Conservation (phyloP, 2,888 invertebrate species). For the Meteorus colon region DNA sequence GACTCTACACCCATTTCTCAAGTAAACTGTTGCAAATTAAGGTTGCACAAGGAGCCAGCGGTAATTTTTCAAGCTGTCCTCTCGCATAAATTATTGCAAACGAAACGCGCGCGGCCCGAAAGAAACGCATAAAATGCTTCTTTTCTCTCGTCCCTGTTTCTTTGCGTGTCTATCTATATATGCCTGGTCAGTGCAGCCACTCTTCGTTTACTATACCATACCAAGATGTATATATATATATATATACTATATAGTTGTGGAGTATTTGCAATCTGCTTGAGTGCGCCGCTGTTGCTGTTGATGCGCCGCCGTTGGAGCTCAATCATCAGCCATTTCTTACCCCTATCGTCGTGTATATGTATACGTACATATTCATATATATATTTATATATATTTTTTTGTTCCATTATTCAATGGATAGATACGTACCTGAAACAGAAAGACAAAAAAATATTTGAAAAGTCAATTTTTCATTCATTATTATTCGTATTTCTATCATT, state of each 20-base stretch:
- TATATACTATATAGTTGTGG: background rate
- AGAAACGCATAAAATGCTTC: slow-evolving; percentile 67
- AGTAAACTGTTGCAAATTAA: slow-evolving; percentile 72
- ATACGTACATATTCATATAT: slow-evolving; percentile 19
- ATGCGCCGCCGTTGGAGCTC: slow-evolving; percentile 11
- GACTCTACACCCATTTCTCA: slow-evolving; percentile 64
- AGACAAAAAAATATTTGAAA: slow-evolving; percentile 44
- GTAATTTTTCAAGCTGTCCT: slow-evolving; percentile 71
- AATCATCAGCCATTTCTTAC: slow-evolving; percentile 27
- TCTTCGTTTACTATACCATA: slow-evolving; percentile 34
- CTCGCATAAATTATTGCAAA: slow-evolving; percentile 70
- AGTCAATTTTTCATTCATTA: slow-evolving; percentile 23
- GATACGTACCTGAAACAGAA: slow-evolving; percentile 68
- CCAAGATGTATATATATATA: background rate
- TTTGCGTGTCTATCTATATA: slow-evolving; percentile 37
- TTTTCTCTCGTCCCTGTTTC: slow-evolving; percentile 47
- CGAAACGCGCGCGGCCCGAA: slow-evolving; percentile 66
- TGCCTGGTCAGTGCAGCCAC: slow-evolving; percentile 38
- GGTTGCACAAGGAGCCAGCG: slow-evolving; percentile 70
- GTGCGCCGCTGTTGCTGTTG: slow-evolving; percentile 13
- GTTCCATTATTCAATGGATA: background rate
- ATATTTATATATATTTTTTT: slow-evolving; percentile 15
- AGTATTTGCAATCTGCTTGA: slow-evolving; percentile 21
- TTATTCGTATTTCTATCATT: slow-evolving; percentile 1
- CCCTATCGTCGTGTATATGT: background rate